A percentile compares a stretch with the other conserved stretches of the same genome.
phyloP scores from a whole-genome alignment of 2,888 invertebrate genomes.

The Pyrgus malvae region DNA sequence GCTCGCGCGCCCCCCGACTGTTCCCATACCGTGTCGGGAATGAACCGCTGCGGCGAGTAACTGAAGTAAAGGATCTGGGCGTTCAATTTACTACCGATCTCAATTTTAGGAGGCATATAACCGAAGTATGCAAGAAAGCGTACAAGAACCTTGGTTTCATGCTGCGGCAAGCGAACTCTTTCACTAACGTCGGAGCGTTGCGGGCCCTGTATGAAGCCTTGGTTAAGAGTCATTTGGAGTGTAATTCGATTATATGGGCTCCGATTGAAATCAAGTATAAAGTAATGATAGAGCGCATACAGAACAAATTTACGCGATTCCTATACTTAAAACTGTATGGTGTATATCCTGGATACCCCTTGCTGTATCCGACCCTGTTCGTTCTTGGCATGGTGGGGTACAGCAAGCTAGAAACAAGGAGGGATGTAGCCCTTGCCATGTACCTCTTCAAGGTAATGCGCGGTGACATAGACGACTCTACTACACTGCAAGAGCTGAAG shows the following conservation, averaged over 20 bases:
- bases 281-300: neutral
- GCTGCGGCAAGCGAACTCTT: neutral
- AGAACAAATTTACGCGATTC: slow-evolving; percentile 1
- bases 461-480: too few species aligned
- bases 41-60: neutral
- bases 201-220: slow-evolving; percentile 22
- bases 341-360: neutral
- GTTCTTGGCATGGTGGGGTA: too few species aligned
- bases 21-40: neutral
- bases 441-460: too few species aligned
- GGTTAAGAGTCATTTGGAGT: slow-evolving; percentile 27
- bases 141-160: slow-evolving; percentile 8
- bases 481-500: too few species aligned
- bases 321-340: neutral
- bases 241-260: slow-evolving; percentile 25
- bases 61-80: neutral
- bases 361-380: slow-evolving; percentile 5
- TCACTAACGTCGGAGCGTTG: slow-evolving; percentile 14
- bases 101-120: slow-evolving; percentile 16
- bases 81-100: slow-evolving; percentile 2
- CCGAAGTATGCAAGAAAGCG: slow-evolving; percentile 18
- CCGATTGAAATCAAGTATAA: slow-evolving; percentile 24
- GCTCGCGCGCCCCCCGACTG: neutral
- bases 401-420: too few species aligned
- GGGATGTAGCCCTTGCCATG: too few species aligned